Evolutionary conservation across 2,888 invertebrate species (phyloP), one percentile per base, ranked within the genome.

Genomic region (Notodonta ziczac): DNA sequence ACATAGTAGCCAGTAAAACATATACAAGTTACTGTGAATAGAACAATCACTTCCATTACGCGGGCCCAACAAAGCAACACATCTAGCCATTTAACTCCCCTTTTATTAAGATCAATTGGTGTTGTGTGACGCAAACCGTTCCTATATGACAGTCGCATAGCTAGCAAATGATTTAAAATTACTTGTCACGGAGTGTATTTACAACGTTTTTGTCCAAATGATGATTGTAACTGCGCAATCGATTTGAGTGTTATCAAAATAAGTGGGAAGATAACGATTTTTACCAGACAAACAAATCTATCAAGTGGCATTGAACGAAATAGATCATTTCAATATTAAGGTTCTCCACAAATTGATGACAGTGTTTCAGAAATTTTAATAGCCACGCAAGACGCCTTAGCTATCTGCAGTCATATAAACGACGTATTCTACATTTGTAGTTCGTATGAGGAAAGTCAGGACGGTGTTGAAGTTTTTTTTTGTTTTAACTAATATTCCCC

Each of bases 41-140:
- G 67, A 66, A 67, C 74, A 73, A 69, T 69, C 62, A 67, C 63
- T 62, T 66, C 65, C 50, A 58, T 57, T 62, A 69, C 59, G 63
- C 53, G 59, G 42, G 60, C 65, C 69, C 69, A 69, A 67, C 62
- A 63, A 69, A 73, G 61, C 73, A 65, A 62, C 65, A 66, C 58
- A 73, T 64, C 70, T 62, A 77, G 73, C 76, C 77, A 82, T 83
- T 88, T 84, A 84, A 85, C 83, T 84, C 73, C 74, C 66, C 67
- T 69, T 82, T 83, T 79, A 90, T 90, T 90, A 85, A 77, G 86
- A 85, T 86, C 90, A 90, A 90, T 90, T 90, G 86, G 74, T 80
- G 76, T 76, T 74, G 63, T 69, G 60, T 68, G 74, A 74, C 77
- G 80, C 81, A 78, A 80, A 70, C 73, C 58, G 71, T 77, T 83